Conservation (phyloP, 2,797 vertebrate genomes). For the Sorex maritimensis region DNA sequence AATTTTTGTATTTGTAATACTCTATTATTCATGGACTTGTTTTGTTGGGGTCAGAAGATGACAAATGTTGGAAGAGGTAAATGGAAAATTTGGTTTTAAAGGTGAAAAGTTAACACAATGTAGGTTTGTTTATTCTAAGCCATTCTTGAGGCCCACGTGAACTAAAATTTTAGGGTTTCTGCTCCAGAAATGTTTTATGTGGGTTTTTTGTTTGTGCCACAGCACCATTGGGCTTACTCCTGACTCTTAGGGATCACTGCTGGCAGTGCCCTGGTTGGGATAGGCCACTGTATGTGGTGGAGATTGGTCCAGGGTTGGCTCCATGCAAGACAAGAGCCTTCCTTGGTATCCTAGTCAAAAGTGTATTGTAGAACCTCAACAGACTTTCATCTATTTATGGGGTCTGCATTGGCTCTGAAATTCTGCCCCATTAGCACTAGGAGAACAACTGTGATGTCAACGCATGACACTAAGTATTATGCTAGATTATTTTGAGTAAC, state of each 20-base stretch:
- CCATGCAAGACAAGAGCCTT: too few species aligned
- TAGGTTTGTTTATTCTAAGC: not conserved
- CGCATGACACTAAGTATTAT: too few species aligned
- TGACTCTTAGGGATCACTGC: not conserved
- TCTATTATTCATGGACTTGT: not conserved
- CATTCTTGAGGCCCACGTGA: too few species aligned
- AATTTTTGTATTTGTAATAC: slow-evolving; percentile 4
- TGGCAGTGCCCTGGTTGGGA: not conserved
- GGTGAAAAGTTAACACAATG: not conserved
- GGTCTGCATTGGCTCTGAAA: not conserved
- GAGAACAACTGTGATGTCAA: not conserved
- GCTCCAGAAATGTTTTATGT: slow-evolving; percentile 31
- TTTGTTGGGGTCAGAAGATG: not conserved
- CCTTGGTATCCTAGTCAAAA: not conserved
- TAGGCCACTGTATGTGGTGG: too few species aligned
- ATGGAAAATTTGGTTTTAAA: slow-evolving; percentile 20
- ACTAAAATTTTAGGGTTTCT: not conserved
- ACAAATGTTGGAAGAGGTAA: not conserved
- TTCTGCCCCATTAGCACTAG: not conserved
- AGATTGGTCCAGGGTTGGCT: not conserved
- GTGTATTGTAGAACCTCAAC: not conserved
- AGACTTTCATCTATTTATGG: not conserved
- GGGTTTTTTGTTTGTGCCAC: not conserved
- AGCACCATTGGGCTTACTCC: too few species aligned
- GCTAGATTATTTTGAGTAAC: too few species aligned